These are phyloP conservation scores for Sphyrna mokarran DNA, from an alignment of 2,113 vertebrate genomes.

Conservation along the genomic window DNA sequence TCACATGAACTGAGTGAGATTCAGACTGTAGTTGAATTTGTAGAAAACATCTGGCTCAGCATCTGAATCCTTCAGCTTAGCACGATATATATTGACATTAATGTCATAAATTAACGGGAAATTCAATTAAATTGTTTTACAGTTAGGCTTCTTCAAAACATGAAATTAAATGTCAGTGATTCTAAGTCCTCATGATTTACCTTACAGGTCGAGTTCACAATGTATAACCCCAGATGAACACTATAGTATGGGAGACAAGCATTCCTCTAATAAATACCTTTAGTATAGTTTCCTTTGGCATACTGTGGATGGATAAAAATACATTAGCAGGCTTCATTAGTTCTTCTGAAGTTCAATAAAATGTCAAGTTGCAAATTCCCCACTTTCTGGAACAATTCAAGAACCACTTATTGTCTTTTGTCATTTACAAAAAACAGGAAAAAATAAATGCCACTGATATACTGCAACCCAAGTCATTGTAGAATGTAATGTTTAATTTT, in stretches of 20 bases:
- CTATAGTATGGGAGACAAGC: neutral
- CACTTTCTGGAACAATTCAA: neutral
- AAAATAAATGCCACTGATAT: neutral
- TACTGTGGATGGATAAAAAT: neutral
- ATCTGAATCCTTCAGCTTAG: no score
- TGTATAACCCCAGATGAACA: neutral
- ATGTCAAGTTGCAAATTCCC: neutral
- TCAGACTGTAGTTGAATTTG: neutral
- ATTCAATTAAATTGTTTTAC: neutral
- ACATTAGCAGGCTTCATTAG: neutral
- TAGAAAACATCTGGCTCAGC: neutral
- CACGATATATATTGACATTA: neutral
- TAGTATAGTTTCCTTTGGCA: neutral
- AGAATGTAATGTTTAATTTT: neutral
- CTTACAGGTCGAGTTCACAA: neutral
- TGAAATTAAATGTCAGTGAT: neutral
- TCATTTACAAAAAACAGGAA: neutral
- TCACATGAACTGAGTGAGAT: neutral
- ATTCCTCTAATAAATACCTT: neutral
- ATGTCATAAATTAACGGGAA: neutral
- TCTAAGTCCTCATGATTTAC: neutral
- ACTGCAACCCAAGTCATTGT: neutral
- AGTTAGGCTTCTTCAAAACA: neutral
- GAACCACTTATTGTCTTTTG: neutral
- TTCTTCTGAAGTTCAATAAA: neutral